phyloP scores from a whole-genome alignment of 1,140 invertebrate genomes.

The Nymphalis io region DNA sequence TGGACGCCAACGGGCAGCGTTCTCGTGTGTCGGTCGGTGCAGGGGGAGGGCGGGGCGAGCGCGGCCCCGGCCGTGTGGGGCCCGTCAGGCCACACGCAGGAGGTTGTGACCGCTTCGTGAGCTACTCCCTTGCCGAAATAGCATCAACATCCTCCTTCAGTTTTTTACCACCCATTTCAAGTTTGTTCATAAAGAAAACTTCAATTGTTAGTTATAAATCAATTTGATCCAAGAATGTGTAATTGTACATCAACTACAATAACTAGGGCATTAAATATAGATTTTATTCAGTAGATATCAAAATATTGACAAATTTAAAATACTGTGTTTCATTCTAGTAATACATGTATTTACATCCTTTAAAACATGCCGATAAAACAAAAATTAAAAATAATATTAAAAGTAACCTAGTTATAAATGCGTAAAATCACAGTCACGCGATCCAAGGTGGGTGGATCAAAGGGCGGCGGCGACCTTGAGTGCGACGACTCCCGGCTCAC shows the following conservation, averaged over 20 bases:
- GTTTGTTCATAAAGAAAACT: neutral
- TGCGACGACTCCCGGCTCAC: conserved; percentile 77
- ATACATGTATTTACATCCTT: neutral
- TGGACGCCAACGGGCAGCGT: conserved; percentile 75
- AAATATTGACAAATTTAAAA: neutral
- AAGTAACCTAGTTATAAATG: conserved; percentile 58
- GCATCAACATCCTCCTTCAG: conserved; percentile 53
- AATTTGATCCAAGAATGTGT: neutral
- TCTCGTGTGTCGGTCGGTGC: conserved; percentile 72
- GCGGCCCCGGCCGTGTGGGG: conserved; percentile 76
- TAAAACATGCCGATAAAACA: neutral
- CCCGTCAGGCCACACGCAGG: conserved; percentile 77
- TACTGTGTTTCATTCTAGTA: neutral
- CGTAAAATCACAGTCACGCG: conserved; percentile 75
- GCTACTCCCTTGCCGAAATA: conserved; percentile 76
- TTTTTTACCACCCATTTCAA: neutral
- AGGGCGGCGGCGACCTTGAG: conserved; percentile 78
- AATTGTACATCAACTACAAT: neutral
- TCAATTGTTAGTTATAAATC: neutral
- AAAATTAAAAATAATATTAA: conserved; percentile 18
- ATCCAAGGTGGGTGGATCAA: conserved; percentile 80
- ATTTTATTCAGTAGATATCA: neutral
- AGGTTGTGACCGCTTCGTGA: conserved; percentile 77
- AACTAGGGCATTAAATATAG: conserved; percentile 3
- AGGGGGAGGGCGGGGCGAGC: conserved; percentile 79